These are phyloP conservation scores for Saguinus midas DNA, from an alignment of 2,113 vertebrate species.

Conservation along the genomic window DNA sequence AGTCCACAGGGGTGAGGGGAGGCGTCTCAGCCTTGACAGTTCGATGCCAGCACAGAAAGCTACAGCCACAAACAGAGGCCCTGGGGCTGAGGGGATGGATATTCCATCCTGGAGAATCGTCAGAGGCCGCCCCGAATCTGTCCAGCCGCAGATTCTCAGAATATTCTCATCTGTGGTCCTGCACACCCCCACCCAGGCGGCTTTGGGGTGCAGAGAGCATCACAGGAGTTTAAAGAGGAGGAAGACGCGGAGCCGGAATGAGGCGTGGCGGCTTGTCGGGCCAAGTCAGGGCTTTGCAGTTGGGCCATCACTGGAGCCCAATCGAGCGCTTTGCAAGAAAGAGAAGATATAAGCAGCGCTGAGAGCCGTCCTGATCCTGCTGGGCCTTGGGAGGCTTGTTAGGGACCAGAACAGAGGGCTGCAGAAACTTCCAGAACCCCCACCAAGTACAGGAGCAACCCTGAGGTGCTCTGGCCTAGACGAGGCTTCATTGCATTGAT, in stretches of 20 bases:
- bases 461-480: not conserved
- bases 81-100: accelerated
- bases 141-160: not conserved
- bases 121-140: too few relatives aligned
- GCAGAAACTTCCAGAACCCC: not conserved
- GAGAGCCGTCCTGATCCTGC: not conserved
- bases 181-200: not conserved
- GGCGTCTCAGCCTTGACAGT: not conserved
- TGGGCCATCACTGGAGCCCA: too few relatives aligned
- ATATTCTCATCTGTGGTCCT: not conserved
- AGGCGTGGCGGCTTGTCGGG: not conserved
- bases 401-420: not conserved
- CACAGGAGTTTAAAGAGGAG: not conserved
- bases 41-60: not conserved
- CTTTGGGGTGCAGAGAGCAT: accelerated
- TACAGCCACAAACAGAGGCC: accelerated
- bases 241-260: accelerated
- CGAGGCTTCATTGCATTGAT: accelerated
- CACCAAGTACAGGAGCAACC: not conserved
- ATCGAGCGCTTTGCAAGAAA: not conserved
- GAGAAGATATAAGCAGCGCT: accelerated
- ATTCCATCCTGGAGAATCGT: accelerated
- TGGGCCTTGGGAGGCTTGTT: not conserved
- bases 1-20: too few relatives aligned
- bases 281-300: not conserved